Percentiles rank a stretch among this genome's conserved stretches.
These are phyloP conservation scores for Blennius ocellaris DNA, from an alignment of 2,113 vertebrate genomes.

Conservation along the genomic window DNA sequence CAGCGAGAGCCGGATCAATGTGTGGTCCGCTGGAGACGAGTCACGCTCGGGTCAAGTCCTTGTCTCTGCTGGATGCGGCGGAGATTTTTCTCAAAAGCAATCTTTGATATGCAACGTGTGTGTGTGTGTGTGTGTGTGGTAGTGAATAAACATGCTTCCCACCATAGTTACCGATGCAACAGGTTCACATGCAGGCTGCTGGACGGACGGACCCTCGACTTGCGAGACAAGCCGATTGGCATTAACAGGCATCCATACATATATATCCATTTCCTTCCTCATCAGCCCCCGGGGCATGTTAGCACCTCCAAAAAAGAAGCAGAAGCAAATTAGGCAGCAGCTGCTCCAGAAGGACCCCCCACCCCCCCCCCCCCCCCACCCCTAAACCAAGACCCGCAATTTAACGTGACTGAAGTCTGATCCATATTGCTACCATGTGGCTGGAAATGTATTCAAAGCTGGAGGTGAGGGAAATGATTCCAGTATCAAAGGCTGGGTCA, in stretches of 20 bases:
- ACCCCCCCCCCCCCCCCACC: no score
- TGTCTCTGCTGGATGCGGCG: constrained; percentile 9
- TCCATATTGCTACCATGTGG: constrained; percentile 85
- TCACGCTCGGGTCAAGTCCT: constrained; percentile 6
- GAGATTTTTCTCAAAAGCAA: constrained; percentile 1
- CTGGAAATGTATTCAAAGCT: constrained; percentile 66
- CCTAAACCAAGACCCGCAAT: constrained; percentile 73
- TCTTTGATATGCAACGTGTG: no score
- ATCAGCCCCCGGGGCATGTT: constrained; percentile 76
- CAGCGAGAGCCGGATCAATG: constrained; percentile 24
- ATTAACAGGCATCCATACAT: constrained; percentile 37
- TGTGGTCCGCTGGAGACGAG: constrained; percentile 34
- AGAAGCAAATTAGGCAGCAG: constrained; percentile 60
- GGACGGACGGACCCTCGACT: constrained; percentile 34
- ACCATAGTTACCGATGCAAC: constrained; percentile 1
- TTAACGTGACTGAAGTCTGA: constrained; percentile 76
- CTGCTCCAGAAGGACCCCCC: constrained; percentile 60
- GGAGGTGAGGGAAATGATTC: constrained; percentile 59
- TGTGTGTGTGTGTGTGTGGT: no score
- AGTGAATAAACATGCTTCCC: not conserved
- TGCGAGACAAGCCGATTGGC: constrained; percentile 48
- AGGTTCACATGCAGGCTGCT: constrained; percentile 45
- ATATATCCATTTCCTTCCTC: constrained; percentile 68
- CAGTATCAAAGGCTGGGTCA: constrained; percentile 70
- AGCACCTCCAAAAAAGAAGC: constrained; percentile 68